phyloP scores from a whole-genome alignment of 2,797 vertebrate species.

The Diplodus sargus region DNA sequence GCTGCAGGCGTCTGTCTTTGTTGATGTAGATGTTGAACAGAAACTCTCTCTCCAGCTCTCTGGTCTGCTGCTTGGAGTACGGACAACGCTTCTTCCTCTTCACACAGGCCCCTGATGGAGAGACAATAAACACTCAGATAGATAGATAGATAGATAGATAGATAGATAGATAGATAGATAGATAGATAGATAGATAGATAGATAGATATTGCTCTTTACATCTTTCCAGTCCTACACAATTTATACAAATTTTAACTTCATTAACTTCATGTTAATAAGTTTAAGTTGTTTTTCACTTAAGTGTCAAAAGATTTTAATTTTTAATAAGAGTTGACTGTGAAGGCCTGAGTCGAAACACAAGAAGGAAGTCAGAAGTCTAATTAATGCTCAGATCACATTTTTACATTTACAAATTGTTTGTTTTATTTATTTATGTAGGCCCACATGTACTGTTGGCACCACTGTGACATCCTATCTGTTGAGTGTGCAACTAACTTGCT shows the following conservation, averaged over 20 bases:
- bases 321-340: slow-evolving; percentile 30
- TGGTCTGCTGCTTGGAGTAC: slow-evolving; percentile 95
- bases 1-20: slow-evolving; percentile 95
- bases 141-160: slow-evolving; percentile 2
- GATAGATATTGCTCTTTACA: too few species aligned
- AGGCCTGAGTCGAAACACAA: slow-evolving; percentile 21
- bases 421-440: neutral
- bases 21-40: slow-evolving; percentile 97
- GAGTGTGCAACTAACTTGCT: neutral
- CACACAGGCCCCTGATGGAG: slow-evolving; percentile 5
- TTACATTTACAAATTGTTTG: neutral
- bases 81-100: slow-evolving; percentile 94
- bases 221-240: too few species aligned
- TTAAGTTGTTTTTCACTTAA: neutral
- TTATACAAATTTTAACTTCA: too few species aligned
- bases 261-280: neutral
- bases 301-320: neutral
- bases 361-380: neutral
- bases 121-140: neutral
- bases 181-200: too few species aligned
- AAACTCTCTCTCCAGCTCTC: slow-evolving; percentile 97
- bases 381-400: neutral
- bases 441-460: neutral
- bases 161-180: too few species aligned
- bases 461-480: neutral